Conservation (phyloP, 1,140 invertebrate species). For the Drosophila biarmipes region DNA sequence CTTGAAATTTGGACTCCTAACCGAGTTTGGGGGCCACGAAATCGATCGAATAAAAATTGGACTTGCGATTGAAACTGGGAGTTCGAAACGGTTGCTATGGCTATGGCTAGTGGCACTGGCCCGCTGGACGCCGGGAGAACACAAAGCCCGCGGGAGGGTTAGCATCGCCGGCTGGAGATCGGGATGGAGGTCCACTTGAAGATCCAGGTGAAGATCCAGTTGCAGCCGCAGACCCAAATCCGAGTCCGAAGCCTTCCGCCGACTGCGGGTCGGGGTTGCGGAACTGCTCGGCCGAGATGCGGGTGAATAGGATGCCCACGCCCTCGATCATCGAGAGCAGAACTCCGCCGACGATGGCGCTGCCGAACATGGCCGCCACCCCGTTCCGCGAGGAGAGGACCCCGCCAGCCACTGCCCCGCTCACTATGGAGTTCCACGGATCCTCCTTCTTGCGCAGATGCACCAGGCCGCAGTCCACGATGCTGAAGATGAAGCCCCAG, state of each 20-base stretch:
- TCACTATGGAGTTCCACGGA: constrained; percentile 99
- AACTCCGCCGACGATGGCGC: constrained; percentile 97
- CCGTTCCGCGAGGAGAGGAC: constrained; percentile 97
- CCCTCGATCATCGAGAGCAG: constrained; percentile 98
- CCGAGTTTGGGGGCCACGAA: too few relatives aligned
- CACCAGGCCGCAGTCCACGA: constrained; percentile 98
- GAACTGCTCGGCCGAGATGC: constrained; percentile 95
- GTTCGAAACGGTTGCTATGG: background rate
- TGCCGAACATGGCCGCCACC: constrained; percentile 95
- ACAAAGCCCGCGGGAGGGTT: background rate
- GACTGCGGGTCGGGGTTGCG: constrained; percentile 86
- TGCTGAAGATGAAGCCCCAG: constrained; percentile 98
- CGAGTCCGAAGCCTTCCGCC: too few relatives aligned
- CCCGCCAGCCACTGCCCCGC: constrained; percentile 97
- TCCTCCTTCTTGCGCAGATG: constrained; percentile 98
- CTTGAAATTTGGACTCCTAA: too few relatives aligned
- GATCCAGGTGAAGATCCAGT: background rate
- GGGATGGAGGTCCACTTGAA: background rate
- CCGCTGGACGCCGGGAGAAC: background rate
- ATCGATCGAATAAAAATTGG: background rate
- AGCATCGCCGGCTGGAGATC: background rate
- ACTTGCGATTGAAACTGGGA: background rate
- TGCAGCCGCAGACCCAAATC: background rate
- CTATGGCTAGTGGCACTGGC: background rate
- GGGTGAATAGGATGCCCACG: constrained; percentile 95